Percentiles rank a stretch among this genome's conserved stretches.
phyloP scores from a whole-genome alignment of 1,140 invertebrate genomes.

The Muscidifurax raptorellus region DNA sequence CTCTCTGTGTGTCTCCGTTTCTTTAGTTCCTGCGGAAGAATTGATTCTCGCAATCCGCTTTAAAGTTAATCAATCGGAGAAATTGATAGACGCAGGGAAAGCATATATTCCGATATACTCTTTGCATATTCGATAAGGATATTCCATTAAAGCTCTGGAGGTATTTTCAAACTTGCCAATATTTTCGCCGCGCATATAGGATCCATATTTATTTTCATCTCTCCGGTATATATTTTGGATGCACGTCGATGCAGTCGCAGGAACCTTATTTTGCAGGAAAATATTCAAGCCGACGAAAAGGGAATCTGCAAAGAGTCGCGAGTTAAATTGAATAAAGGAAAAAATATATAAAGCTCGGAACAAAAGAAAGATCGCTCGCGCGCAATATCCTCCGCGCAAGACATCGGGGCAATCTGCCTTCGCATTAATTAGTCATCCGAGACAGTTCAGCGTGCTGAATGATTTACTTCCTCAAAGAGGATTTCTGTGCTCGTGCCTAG shows the following conservation, averaged over 20 bases:
- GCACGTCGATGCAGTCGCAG: too few species aligned
- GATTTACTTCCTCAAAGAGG: conserved; percentile 72
- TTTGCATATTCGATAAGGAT: conserved; percentile 28
- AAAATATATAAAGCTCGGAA: not conserved
- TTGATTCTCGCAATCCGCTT: conserved; percentile 30
- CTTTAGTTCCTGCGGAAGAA: not conserved
- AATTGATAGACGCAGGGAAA: not conserved
- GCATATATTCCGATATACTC: not conserved
- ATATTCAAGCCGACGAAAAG: not conserved
- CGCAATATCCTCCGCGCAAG: too few species aligned
- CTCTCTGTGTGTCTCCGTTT: conserved; percentile 15
- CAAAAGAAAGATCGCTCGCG: not conserved
- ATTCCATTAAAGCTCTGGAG: not conserved
- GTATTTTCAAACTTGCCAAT: not conserved
- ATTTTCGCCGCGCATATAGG: not conserved
- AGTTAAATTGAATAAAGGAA: too few species aligned
- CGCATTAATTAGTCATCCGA: conserved; percentile 63
- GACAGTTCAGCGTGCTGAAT: conserved; percentile 60
- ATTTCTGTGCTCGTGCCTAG: conserved; percentile 69
- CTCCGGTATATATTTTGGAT: not conserved
- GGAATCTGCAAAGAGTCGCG: not conserved
- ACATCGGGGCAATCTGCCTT: conserved; percentile 55
- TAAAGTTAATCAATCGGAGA: conserved; percentile 30
- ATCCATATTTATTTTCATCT: not conserved
- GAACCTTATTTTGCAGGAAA: too few species aligned